A percentile compares a stretch with the other conserved stretches of the same genome.
phyloP scores from a whole-genome alignment of 2,888 invertebrate species.

The Ptilodon capucinus region DNA sequence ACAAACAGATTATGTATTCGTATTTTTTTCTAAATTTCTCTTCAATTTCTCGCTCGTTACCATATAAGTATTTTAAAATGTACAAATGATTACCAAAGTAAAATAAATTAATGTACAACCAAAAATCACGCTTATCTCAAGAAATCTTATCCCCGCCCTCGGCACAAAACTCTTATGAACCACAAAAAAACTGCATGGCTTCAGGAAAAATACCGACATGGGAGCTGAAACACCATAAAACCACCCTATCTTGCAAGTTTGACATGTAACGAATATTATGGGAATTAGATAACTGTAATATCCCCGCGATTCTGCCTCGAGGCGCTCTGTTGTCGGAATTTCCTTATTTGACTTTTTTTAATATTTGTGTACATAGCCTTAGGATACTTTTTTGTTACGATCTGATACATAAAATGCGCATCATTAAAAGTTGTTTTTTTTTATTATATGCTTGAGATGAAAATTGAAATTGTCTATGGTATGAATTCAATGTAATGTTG shows the following conservation, averaged over 20 bases:
- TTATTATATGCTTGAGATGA: constrained; percentile 8
- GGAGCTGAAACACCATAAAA: constrained; percentile 50
- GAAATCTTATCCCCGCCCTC: constrained; percentile 11
- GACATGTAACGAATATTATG: constrained; percentile 75
- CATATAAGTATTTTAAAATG: no score
- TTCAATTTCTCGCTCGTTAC: no score
- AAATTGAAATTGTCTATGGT: neutral
- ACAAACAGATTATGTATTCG: no score
- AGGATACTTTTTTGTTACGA: constrained; percentile 38
- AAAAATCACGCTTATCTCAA: constrained; percentile 2
- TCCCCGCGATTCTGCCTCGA: constrained; percentile 31
- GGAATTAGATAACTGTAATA: constrained; percentile 72
- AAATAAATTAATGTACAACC: neutral
- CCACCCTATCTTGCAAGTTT: constrained; percentile 68
- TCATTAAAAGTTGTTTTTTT: constrained; percentile 8
- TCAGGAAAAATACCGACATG: constrained; percentile 45
- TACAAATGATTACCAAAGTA: no score
- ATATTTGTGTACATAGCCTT: constrained; percentile 37
- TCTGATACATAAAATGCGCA: constrained; percentile 15
- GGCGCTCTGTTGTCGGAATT: constrained; percentile 30
- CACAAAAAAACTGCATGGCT: constrained; percentile 34
- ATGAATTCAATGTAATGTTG: neutral
- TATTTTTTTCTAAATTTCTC: no score
- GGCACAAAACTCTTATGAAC: constrained; percentile 13
- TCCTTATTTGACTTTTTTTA: constrained; percentile 36